These are phyloP conservation scores for Diadophis punctatus DNA, from an alignment of 2,113 vertebrate species.

Conservation along the genomic window DNA sequence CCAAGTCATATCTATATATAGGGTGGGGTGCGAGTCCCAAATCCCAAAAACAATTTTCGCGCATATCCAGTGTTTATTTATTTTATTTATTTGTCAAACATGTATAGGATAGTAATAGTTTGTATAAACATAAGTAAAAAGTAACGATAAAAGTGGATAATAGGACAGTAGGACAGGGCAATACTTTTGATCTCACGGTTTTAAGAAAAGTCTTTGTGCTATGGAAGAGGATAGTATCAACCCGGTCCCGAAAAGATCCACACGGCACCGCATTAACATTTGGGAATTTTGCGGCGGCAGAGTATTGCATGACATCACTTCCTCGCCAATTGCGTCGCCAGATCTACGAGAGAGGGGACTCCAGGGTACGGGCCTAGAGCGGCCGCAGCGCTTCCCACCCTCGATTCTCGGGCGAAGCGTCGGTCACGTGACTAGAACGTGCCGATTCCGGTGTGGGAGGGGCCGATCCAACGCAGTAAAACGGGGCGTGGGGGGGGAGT, in stretches of 20 bases:
- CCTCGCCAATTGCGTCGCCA: neutral
- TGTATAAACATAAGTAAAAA: too few species aligned
- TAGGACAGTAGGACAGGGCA: too few species aligned
- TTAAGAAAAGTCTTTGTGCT: neutral
- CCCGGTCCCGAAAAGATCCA: neutral
- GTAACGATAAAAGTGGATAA: too few species aligned
- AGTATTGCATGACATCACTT: too few species aligned
- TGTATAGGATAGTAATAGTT: too few species aligned
- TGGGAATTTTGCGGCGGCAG: neutral
- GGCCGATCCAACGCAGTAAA: neutral
- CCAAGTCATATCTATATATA: neutral
- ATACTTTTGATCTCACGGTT: neutral
- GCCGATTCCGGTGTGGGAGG: accelerated
- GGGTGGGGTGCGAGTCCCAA: neutral
- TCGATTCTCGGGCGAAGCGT: accelerated
- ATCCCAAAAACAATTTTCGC: neutral
- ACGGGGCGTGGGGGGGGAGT: accelerated
- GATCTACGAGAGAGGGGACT: too few species aligned
- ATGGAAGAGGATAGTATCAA: too few species aligned
- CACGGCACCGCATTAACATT: too few species aligned
- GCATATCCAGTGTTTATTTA: too few species aligned
- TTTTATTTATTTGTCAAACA: too few species aligned
- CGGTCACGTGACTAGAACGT: neutral
- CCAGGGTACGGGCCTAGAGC: neutral
- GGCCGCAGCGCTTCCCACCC: neutral